Evolutionary conservation across 2,888 invertebrate species (phyloP), one percentile per base, ranked within the genome.

Genomic region (Panorpa germanica): DNA sequence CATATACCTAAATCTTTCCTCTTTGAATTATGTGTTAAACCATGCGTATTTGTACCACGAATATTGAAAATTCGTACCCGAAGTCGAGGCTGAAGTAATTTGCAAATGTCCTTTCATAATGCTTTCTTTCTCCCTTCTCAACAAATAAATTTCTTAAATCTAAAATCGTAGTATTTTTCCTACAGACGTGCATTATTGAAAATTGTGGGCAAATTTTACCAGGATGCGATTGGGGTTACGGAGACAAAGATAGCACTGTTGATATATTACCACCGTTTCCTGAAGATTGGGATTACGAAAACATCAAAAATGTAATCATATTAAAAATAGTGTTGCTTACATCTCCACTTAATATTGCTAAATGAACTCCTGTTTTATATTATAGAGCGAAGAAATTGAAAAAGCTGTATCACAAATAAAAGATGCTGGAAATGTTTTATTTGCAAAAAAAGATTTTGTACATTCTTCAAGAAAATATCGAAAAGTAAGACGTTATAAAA

Each of bases 261-360:
- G 85, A 88, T 49, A 46, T 55, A 4, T 65, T 73, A 45, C 77
- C 85, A 1, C 73, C 80, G 4, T 76, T 69, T 55, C 86, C 86
- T 0, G 66, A 67, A 34, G 88, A 88, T 48, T 73, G 69, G 63
- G 56, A 63, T 20, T 43, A 43, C 12, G 47, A 47, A 8, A 23
- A 34, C 22, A 21, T 18, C 8, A 23, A 27, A 17, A 14, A 16
- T 11, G 11, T 22, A n/a, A 8, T 10, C 3, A 10, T 3, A 27
- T 5, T 18, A 8, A 9, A 28, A 28, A 18, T 11, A n/a, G 14
- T 9, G 8, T 20, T 9, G n/a, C 8, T 20, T 9, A 20, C 8
- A n/a, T 20, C 8, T 20, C n/a, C 17, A 5, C 4, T 6, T 8
- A 22, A 18, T 22, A 29, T 29, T 23, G 11, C 5, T n/a, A n/a